Evolutionary conservation across 2,888 invertebrate species (phyloP), one percentile per base, ranked within the genome.

Genomic region (Mesopsocus fuscifrons): DNA sequence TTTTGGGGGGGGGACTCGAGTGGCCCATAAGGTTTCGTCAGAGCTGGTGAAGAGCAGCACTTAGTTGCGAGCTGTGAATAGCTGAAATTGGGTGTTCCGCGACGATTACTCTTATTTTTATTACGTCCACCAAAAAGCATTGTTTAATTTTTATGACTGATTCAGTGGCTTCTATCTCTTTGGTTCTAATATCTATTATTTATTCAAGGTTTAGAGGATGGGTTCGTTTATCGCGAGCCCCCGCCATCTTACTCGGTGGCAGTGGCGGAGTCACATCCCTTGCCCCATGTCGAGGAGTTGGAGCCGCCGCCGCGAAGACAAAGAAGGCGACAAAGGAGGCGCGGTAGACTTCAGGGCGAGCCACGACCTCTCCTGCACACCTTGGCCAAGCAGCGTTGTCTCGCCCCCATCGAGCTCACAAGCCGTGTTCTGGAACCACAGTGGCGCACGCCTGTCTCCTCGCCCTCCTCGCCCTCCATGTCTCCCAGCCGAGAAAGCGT

Each of bases 171-270:
- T n/a, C n/a, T n/a, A n/a, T n/a, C n/a, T n/a, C n/a, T n/a, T n/a
- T n/a, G n/a, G n/a, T n/a, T n/a, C n/a, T n/a, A n/a, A n/a, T n/a
- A n/a, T n/a, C n/a, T n/a, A n/a, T n/a, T n/a, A n/a, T n/a, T n/a
- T n/a, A n/a, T n/a, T n/a, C n/a, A 26, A 11, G 26, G 6, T 6
- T 11, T 51, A 32, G 53, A 51, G 23, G 52, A 54, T 35, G 54
- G 53, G 22, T 52, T 52, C 47, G 54, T 62, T 44, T 55, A 54
- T 45, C 54, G 62, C n/a, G 60, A 63, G 32, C 60, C 63, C 2
- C 67, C 67, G 2, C 67, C 67, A 3, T 58, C 63, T 0, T 67
- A 66, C 50, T 57, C 60, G 23, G 63, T 63, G 31, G 64, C 66
- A 23, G 62, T 65, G 2, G 54, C 52, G 21, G 53, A 55, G 6